Conservation (phyloP, 2,888 invertebrate genomes). For the Cheilosia grossa region DNA sequence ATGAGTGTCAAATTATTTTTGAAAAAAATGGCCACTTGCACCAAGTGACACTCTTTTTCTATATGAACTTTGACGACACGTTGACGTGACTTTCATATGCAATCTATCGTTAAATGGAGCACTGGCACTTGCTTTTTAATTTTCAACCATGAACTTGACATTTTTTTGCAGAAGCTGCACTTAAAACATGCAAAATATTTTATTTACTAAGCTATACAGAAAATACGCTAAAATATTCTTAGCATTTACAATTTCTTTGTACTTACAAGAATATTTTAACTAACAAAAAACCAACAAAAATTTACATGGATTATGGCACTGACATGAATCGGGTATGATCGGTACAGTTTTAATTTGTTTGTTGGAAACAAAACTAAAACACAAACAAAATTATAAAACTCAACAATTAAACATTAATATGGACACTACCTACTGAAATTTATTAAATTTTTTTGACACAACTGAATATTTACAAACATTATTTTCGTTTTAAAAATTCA, state of each 20-base stretch:
- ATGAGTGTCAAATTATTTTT: too few relatives aligned
- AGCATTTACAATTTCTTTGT: neutral
- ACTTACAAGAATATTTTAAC: neutral
- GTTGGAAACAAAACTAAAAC: neutral
- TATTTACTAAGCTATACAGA: conserved; percentile 2
- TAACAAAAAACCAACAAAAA: conserved; percentile 17
- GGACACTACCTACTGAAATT: too few relatives aligned
- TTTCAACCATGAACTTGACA: conserved; percentile 44
- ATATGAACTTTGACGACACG: too few relatives aligned
- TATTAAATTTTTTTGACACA: too few relatives aligned
- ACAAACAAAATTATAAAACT: neutral
- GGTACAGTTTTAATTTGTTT: conserved; percentile 44
- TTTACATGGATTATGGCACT: conserved; percentile 52
- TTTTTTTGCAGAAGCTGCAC: conserved; percentile 20
- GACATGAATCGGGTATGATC: conserved; percentile 58
- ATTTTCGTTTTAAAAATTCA: too few relatives aligned
- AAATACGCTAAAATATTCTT: conserved; percentile 21
- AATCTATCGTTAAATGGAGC: too few relatives aligned
- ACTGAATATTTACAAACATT: too few relatives aligned
- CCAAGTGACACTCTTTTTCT: too few relatives aligned
- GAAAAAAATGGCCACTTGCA: too few relatives aligned
- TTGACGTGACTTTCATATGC: too few relatives aligned
- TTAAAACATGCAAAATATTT: conserved; percentile 44
- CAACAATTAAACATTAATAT: neutral
- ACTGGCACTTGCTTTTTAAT: neutral